Evolutionary conservation across 1,140 invertebrate species (phyloP), one percentile per base, ranked within the genome.

Genomic region (Eriocheir sinensis): DNA sequence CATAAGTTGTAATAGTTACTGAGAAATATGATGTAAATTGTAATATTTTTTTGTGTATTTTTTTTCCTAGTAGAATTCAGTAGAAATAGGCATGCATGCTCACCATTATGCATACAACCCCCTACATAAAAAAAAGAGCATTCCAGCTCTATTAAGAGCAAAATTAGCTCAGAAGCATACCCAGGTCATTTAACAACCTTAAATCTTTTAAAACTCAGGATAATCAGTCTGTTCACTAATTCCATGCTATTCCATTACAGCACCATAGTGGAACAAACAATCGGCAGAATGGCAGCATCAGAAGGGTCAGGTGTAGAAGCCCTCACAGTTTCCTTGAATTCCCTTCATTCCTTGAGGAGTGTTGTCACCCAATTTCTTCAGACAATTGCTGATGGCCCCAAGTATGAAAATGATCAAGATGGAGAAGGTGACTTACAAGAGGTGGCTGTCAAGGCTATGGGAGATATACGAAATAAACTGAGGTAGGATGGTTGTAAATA

Each of bases 401-500:
- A 80, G 48, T 53, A 80, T 34, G 38, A 91, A 6, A 79, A 80
- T 9, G 60, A 91, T 2, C 48, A 91, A 40, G 48, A 91, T 0
- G 40, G 79, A 60, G 90, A 72, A 38, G 36, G n/a, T 12, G 79
- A 79, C 36, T 72, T 91, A 12, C 9, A 36, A 32, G 90, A 91
- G 15, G 79, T 30, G 12, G 34, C 38, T 27, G 38, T 38, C 30
- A 60, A 38, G 48, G 60, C 60, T 4, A 30, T 91, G 90, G 90
- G 38, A 6, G 60, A 91, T n/a, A 91, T 91, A 30, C 79, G 79
- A 27, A 91, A 91, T 91, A 53, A 91, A 38, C 34, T 91, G 44
- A 91, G 90, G 90, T 89, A 89, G 15, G 86, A 72, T 12, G 27
- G 27, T 27, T 72, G 27, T 72, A n/a, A 27, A 4, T 72, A n/a